Conservation (phyloP, 1,140 invertebrate species). For the Rhagoletis pomonella region DNA sequence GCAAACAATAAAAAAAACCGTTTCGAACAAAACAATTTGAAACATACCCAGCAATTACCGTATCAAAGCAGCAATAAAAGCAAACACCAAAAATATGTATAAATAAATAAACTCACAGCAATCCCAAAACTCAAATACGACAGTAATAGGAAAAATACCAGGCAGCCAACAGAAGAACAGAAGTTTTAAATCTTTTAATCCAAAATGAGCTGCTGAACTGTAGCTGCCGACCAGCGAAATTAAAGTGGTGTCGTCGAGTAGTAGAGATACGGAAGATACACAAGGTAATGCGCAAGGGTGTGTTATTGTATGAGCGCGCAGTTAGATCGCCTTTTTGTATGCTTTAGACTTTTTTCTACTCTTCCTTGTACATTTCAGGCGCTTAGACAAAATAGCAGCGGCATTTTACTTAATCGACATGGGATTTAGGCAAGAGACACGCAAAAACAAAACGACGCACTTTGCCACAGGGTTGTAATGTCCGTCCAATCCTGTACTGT, state of each 20-base stretch:
- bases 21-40: too few relatives aligned
- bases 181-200: constrained; percentile 70
- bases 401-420: constrained; percentile 73
- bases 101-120: constrained; percentile 1
- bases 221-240: background rate
- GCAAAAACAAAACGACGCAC: background rate
- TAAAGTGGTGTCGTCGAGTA: background rate
- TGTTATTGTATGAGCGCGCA: background rate
- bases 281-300: background rate
- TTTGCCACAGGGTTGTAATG: background rate
- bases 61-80: background rate
- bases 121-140: constrained; percentile 42
- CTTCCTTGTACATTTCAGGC: background rate
- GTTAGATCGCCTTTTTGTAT: background rate
- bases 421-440: constrained; percentile 62
- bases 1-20: too few relatives aligned
- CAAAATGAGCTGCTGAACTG: constrained; percentile 53
- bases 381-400: constrained; percentile 56
- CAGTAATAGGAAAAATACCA: constrained; percentile 48
- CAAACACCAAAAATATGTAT: background rate
- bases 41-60: background rate
- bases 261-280: background rate
- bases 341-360: background rate
- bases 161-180: background rate
- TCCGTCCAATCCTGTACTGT: background rate